phyloP scores from a whole-genome alignment of 2,888 invertebrate genomes.

The Carterocephalus palaemon region DNA sequence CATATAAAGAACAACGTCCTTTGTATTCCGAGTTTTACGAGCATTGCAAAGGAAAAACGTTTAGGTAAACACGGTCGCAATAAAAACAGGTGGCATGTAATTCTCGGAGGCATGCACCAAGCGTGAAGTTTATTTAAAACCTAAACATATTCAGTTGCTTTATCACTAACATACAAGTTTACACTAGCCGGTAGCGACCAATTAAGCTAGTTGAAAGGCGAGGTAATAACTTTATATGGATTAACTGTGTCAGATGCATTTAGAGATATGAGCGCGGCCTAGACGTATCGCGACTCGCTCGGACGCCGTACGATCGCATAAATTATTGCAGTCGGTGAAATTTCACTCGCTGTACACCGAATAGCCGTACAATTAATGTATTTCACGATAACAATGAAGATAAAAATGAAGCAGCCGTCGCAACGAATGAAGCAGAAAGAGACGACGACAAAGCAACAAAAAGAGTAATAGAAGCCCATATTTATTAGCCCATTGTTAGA shows the following conservation, averaged over 20 bases:
- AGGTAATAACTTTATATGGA: conserved; percentile 71
- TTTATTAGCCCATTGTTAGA: conserved; percentile 70
- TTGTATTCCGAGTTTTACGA: conserved; percentile 60
- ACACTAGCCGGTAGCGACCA: conserved; percentile 64
- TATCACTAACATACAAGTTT: conserved; percentile 63
- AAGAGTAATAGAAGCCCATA: conserved; percentile 60
- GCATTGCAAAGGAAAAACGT: conserved; percentile 54
- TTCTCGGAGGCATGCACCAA: conserved; percentile 52
- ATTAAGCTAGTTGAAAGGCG: conserved; percentile 66
- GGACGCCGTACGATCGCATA: conserved; percentile 43
- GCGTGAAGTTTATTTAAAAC: conserved; percentile 56
- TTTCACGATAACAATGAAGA: conserved; percentile 48
- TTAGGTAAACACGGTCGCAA: conserved; percentile 57
- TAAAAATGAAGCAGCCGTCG: conserved; percentile 43
- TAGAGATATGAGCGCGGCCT: conserved; percentile 47
- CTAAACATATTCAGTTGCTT: conserved; percentile 63
- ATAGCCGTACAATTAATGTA: conserved; percentile 45
- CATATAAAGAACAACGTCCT: conserved; percentile 51
- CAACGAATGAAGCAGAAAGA: conserved; percentile 52
- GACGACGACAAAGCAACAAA: conserved; percentile 47
- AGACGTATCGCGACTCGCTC: conserved; percentile 21
- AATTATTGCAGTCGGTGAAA: conserved; percentile 45
- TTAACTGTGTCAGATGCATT: conserved; percentile 69
- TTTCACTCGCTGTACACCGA: conserved; percentile 15
- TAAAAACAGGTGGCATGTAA: conserved; percentile 56